phyloP scores from a whole-genome alignment of 2,113 vertebrate species.

The Salvelinus namaycush region DNA sequence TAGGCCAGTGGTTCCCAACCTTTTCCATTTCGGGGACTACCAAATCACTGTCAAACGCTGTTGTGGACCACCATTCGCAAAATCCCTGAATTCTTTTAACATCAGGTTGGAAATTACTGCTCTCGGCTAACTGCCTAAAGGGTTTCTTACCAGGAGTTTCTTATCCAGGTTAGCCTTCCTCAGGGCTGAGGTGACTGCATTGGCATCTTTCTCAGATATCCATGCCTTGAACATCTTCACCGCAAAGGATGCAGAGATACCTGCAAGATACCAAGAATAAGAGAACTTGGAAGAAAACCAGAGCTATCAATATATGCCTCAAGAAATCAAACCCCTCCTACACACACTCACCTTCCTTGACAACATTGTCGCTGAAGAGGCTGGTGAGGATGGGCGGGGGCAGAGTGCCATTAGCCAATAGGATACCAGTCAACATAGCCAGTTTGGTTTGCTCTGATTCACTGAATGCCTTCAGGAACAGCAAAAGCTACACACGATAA shows the following conservation, averaged over 20 bases:
- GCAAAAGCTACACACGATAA: constrained; percentile 77
- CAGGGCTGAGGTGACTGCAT: constrained; percentile 87
- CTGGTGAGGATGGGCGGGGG: constrained; percentile 86
- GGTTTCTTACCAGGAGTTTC: constrained; percentile 79
- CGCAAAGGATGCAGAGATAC: constrained; percentile 88
- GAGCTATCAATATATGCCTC: neutral
- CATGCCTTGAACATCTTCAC: constrained; percentile 94
- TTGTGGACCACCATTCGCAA: neutral
- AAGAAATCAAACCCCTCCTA: neutral
- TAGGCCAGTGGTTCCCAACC: too few relatives aligned
- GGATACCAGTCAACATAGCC: constrained; percentile 87
- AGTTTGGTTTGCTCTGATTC: constrained; percentile 89
- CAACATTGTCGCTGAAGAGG: constrained; percentile 89
- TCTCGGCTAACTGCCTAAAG: too few relatives aligned
- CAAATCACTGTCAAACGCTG: too few relatives aligned
- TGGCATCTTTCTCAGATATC: constrained; percentile 92
- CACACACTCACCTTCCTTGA: constrained; percentile 85
- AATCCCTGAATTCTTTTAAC: neutral
- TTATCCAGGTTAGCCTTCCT: constrained; percentile 92
- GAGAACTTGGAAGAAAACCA: neutral
- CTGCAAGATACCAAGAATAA: constrained; percentile 57
- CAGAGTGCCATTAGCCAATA: constrained; percentile 82
- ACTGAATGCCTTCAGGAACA: constrained; percentile 92
- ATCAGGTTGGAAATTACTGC: too few relatives aligned
- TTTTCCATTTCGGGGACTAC: neutral